These are phyloP conservation scores for Lagopus muta DNA, from an alignment of 2,113 vertebrate species.

Conservation along the genomic window DNA sequence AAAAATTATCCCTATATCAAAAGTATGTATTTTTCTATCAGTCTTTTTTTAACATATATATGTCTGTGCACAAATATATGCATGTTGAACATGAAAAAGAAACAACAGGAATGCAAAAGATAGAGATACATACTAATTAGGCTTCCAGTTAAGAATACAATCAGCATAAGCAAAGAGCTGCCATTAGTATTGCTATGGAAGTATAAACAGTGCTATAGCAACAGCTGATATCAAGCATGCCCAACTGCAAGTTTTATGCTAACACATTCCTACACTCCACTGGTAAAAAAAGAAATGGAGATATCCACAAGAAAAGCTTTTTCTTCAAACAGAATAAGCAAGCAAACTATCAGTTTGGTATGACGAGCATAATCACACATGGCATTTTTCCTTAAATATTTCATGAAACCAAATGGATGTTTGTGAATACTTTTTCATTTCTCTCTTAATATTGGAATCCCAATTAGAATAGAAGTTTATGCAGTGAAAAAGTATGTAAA, in stretches of 20 bases:
- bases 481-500: neutral
- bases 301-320: neutral
- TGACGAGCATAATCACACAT: neutral
- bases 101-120: neutral
- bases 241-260: neutral
- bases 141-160: neutral
- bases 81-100: neutral
- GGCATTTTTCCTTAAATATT: neutral
- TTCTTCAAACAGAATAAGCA: neutral
- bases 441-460: neutral
- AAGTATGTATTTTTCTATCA: neutral
- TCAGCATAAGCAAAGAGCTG: neutral
- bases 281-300: neutral
- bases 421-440: neutral
- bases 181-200: neutral
- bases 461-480: neutral
- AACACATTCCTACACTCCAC: conserved; percentile 42
- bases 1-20: neutral
- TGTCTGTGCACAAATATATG: neutral
- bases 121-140: neutral
- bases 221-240: neutral
- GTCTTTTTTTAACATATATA: neutral
- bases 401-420: neutral
- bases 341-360: neutral
- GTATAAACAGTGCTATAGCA: neutral